phyloP scores from a whole-genome alignment of 2,888 invertebrate genomes.

The Pedicia rivosa region DNA sequence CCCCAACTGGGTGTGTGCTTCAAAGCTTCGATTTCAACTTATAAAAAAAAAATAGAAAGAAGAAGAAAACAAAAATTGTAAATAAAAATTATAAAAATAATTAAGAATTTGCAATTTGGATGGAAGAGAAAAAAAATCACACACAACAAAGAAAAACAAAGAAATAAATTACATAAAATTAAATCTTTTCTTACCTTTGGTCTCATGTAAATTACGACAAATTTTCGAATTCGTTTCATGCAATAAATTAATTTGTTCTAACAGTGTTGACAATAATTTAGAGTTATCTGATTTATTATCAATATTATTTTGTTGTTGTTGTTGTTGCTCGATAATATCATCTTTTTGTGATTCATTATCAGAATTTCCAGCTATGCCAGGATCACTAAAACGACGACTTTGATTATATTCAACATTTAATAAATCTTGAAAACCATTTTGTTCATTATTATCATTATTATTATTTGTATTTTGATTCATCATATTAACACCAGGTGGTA shows the following conservation, averaged over 20 bases:
- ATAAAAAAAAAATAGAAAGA: conserved; percentile 14
- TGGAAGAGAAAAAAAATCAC: too few species aligned
- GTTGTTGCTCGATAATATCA: background rate
- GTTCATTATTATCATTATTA: conserved; percentile 9
- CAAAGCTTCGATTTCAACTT: conserved; percentile 42
- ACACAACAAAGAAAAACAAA: conserved; percentile 3
- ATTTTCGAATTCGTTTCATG: conserved; percentile 59
- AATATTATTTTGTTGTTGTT: conserved; percentile 15
- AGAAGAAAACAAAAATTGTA: conserved; percentile 14
- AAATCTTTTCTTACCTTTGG: conserved; percentile 37
- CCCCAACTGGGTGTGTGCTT: conserved; percentile 40
- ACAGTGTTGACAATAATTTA: conserved; percentile 34
- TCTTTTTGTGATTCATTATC: conserved; percentile 26
- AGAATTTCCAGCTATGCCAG: conserved; percentile 28
- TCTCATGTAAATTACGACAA: conserved; percentile 56
- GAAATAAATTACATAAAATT: background rate
- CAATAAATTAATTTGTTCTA: conserved; percentile 55
- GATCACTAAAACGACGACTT: conserved; percentile 30
- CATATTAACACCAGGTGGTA: conserved; percentile 50
- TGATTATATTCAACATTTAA: conserved; percentile 4
- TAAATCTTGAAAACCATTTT: conserved; percentile 6
- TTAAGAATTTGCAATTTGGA: too few species aligned
- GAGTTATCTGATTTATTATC: conserved; percentile 21
- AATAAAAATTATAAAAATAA: conserved; percentile 3
- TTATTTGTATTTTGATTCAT: conserved; percentile 13